A percentile compares a stretch with the other conserved stretches of the same genome.
Conservation (phyloP, 2,888 invertebrate species). For the Liodrosophila aerea region DNA sequence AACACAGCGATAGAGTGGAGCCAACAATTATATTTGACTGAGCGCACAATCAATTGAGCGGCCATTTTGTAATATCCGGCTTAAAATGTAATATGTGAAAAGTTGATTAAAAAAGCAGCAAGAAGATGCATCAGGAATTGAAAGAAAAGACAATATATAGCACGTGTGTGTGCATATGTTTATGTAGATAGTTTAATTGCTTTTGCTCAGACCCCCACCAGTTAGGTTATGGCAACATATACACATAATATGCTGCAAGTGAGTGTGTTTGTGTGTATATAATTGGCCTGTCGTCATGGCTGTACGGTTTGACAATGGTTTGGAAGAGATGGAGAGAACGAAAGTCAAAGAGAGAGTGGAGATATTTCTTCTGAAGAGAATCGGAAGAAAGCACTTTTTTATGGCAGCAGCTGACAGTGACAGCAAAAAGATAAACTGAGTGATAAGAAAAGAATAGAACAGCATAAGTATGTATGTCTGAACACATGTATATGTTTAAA, state of each 20-base stretch:
- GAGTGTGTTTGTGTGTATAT: conserved; percentile 13
- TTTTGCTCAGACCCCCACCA: conserved; percentile 31
- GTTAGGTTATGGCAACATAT: background rate
- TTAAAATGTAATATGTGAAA: conserved; percentile 67
- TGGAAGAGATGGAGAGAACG: conserved; percentile 13
- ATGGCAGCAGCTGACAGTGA: conserved; percentile 75
- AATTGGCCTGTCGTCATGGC: conserved; percentile 31
- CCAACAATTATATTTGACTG: conserved; percentile 50
- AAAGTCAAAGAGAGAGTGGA: too few species aligned
- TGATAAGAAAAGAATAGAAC: conserved; percentile 43
- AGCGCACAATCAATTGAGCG: conserved; percentile 56
- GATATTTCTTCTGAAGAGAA: background rate
- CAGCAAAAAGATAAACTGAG: conserved; percentile 65
- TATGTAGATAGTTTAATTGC: conserved; percentile 63
- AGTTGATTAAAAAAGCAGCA: conserved; percentile 46
- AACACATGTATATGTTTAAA: conserved; percentile 1
- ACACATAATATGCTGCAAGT: conserved; percentile 3
- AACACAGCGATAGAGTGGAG: conserved; percentile 12
- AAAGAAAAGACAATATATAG: background rate
- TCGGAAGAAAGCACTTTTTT: conserved; percentile 36
- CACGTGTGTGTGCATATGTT: background rate
- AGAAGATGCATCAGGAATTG: conserved; percentile 2
- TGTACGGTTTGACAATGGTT: conserved; percentile 27
- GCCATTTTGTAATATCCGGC: conserved; percentile 71
- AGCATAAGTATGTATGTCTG: conserved; percentile 1